These are phyloP conservation scores for Propithecus coquereli DNA, from an alignment of 2,113 vertebrate genomes.

Conservation along the genomic window DNA sequence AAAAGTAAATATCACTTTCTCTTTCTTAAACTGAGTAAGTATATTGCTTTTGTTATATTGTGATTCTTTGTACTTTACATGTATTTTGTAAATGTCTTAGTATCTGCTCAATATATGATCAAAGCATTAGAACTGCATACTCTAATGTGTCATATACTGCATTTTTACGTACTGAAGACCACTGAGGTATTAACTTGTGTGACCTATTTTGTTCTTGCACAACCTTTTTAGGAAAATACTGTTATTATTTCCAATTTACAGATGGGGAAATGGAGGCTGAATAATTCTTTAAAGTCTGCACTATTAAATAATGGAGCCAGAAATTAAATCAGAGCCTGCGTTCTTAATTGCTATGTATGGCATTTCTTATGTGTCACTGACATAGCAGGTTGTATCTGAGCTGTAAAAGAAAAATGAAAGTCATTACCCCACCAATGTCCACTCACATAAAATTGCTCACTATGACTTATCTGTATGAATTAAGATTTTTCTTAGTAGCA, in stretches of 20 bases:
- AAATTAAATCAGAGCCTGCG: background rate
- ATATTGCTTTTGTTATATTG: background rate
- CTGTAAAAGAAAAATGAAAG: background rate
- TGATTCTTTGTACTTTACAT: background rate
- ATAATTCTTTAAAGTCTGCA: background rate
- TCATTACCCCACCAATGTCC: background rate
- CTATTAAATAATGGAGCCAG: background rate
- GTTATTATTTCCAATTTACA: background rate
- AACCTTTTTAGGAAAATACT: background rate
- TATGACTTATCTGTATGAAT: background rate
- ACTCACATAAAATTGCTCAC: background rate
- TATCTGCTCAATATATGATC: background rate
- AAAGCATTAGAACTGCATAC: background rate
- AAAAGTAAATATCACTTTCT: background rate
- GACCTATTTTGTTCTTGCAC: background rate
- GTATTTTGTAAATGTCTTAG: background rate
- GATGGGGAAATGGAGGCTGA: background rate
- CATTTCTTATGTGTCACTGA: background rate
- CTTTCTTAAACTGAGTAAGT: background rate
- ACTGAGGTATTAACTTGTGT: background rate
- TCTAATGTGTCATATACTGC: background rate
- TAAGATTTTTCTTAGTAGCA: background rate
- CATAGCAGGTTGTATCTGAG: background rate
- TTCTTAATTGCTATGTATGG: background rate
- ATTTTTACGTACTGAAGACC: background rate